Base-by-base conservation (phyloP, 2,888 invertebrate species). In the Ectemnius continuus region DNA sequence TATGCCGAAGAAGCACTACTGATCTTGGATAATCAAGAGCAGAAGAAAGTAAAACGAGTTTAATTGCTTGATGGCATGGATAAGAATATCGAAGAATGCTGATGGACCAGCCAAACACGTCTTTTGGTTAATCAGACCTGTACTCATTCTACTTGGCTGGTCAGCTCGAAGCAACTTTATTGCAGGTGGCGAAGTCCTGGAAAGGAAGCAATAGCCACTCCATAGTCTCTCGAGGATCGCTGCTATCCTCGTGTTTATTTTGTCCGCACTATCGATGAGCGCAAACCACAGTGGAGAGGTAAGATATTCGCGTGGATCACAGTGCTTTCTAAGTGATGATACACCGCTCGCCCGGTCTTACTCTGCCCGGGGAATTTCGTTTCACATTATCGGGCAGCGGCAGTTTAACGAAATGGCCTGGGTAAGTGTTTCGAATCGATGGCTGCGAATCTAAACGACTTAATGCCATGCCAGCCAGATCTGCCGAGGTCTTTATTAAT, bases 361-460 rank as follows among this genome's bases (percentile, higher is more conserved):
- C 67, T 14, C 8, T 52, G 5, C 52, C 52, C 60, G 60, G 59
- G 62, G 73, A 57, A 6, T 36, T 36, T 61, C 73, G 13, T 52
- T 16, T 52, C 36, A 63, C 46, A 67, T 73, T 67, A 74, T 81
- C 69, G 69, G 63, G 8, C 36, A 36, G 36, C 59, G 61, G 62
- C 67, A 65, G 70, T 60, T 82, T 77, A 73, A 83, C 83, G 61
- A 83, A 83, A 83, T 83, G 78, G 67, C 78, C 70, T 66, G 70
- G 71, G 61, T 72, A 80, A 82, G 79, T 77, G 79, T 80, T 83
- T 83, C 76, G 73, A 76, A 80, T 76, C 81, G 75, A 73, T 73
- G 67, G 57, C 69, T 45, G 67, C 67, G 57, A 64, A 70, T 72
- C 70, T 80, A 80, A 16, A 83, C 76, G 73, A 80, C 80, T 80